phyloP scores from a whole-genome alignment of 2,797 vertebrate species.

The Cygnus olor region DNA sequence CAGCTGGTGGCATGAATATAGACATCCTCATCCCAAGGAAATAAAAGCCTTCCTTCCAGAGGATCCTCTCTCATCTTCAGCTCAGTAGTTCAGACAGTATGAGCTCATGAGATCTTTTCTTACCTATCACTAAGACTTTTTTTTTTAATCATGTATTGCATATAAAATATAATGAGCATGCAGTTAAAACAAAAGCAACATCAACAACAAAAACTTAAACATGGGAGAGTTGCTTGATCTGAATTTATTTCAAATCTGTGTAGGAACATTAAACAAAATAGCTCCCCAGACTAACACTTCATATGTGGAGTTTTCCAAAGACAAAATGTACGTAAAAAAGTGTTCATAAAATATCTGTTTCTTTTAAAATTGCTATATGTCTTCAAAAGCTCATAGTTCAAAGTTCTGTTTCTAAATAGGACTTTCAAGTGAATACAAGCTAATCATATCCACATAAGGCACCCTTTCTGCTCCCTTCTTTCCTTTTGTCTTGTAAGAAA shows the following conservation, averaged over 20 bases:
- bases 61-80: background rate
- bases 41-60: background rate
- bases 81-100: background rate
- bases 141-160: background rate
- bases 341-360: background rate
- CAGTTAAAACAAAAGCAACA: background rate
- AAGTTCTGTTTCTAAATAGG: background rate
- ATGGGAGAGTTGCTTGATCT: background rate
- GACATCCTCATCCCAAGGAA: background rate
- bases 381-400: background rate
- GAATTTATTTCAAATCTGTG: background rate
- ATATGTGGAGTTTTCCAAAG: background rate
- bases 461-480: background rate
- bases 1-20: background rate
- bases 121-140: background rate
- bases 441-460: background rate
- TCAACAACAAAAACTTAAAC: background rate
- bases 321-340: background rate
- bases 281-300: background rate
- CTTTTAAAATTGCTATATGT: background rate
- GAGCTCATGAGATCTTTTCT: background rate
- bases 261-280: background rate
- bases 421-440: background rate
- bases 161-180: background rate
- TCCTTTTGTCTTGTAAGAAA: conserved; percentile 11